These are phyloP conservation scores for Cardiocondyla obscurior DNA, from an alignment of 1,140 invertebrate species.

Conservation along the genomic window DNA sequence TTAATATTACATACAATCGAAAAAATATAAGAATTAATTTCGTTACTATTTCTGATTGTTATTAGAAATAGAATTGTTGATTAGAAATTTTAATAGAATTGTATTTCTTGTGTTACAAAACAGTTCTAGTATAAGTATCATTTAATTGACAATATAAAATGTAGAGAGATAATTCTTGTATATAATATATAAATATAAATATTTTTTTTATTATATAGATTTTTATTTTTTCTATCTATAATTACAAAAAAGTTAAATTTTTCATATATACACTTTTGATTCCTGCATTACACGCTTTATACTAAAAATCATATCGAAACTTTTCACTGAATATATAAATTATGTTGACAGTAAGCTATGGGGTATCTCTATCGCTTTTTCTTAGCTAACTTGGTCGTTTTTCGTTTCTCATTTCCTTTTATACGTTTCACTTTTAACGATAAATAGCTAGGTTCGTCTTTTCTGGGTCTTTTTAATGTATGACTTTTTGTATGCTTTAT, in stretches of 20 bases:
- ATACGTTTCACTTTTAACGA: slow-evolving; percentile 79
- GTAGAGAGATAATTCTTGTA: slow-evolving; percentile 39
- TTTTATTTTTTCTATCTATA: neutral
- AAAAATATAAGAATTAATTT: neutral
- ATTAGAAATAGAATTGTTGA: no score
- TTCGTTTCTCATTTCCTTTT: slow-evolving; percentile 77
- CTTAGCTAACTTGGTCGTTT: slow-evolving; percentile 77
- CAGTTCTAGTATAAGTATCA: neutral
- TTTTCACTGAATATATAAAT: neutral
- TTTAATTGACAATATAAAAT: neutral
- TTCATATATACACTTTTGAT: no score
- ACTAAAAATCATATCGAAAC: neutral
- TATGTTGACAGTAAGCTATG: neutral
- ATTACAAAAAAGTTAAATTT: no score
- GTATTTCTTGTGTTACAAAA: neutral
- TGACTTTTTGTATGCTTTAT: neutral
- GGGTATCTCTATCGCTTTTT: slow-evolving; percentile 36
- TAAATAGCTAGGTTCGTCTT: slow-evolving; percentile 68
- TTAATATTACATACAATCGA: neutral
- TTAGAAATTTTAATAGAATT: neutral
- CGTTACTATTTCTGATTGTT: neutral
- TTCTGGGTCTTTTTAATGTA: neutral
- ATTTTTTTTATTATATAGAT: neutral
- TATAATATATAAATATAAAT: slow-evolving; percentile 53
- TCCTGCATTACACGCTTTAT: neutral